Conservation (phyloP, 2,888 invertebrate genomes). For the Eugnorisma glareosa region DNA sequence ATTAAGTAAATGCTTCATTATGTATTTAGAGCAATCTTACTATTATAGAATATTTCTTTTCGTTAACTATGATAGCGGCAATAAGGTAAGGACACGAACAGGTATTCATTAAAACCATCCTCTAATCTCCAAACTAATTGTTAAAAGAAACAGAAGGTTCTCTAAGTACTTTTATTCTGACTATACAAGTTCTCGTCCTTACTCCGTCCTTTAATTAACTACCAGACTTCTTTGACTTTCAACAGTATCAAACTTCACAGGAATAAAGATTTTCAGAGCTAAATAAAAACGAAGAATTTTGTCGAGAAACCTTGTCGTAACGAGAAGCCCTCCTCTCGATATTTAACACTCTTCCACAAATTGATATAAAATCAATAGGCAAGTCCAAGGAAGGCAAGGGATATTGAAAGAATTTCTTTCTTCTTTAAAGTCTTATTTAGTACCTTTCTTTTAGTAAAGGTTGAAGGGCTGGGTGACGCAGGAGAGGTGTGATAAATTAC, state of each 20-base stretch:
- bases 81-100: not conserved
- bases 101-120: not conserved
- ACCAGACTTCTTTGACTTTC: conserved; percentile 2
- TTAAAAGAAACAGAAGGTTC: not conserved
- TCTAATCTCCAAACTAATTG: not conserved
- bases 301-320: conserved; percentile 3
- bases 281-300: conserved; percentile 22
- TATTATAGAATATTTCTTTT: not conserved
- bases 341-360: conserved; percentile 34
- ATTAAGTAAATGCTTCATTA: not conserved
- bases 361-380: conserved; percentile 46
- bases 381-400: no score
- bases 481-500: conserved; percentile 29
- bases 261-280: not conserved
- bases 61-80: not conserved
- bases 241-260: conserved; percentile 35
- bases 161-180: not conserved
- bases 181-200: not conserved
- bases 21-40: not conserved
- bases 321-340: conserved; percentile 21
- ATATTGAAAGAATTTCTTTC: conserved; percentile 8
- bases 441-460: conserved; percentile 18
- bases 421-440: conserved; percentile 16
- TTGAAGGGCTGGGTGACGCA: conserved; percentile 28
- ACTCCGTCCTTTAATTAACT: conserved; percentile 28